Evolutionary conservation across 2,888 invertebrate genomes (phyloP).

Genomic region (Cheiracanthium punctorium): DNA sequence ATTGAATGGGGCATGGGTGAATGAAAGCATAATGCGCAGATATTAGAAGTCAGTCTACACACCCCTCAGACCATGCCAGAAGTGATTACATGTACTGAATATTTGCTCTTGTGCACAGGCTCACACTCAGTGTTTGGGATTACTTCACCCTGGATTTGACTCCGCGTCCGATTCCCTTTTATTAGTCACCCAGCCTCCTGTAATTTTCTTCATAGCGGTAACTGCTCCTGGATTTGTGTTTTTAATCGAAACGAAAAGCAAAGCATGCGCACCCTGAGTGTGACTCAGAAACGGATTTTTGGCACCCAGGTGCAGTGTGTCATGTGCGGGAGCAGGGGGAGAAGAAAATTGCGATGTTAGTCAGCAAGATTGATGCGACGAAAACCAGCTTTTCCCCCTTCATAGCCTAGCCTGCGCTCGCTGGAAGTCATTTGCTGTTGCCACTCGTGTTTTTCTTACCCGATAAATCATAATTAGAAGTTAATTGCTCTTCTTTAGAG

Average conservation of each 20-base stretch:
- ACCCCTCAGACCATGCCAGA: neutral
- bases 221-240: neutral
- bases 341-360: conserved; percentile 45
- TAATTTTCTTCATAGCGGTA: neutral
- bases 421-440: too few species aligned
- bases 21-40: too few species aligned
- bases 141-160: neutral
- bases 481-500: too few species aligned
- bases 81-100: neutral
- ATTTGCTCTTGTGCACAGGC: neutral
- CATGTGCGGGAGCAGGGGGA: conserved; percentile 11
- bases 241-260: conserved; percentile 18
- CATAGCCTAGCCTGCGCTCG: neutral
- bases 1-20: too few species aligned
- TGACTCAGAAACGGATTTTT: conserved; percentile 64
- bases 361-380: conserved; percentile 64
- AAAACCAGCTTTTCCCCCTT: conserved; percentile 15
- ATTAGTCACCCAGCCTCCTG: neutral
- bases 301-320: conserved; percentile 69
- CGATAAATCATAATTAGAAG: too few species aligned
- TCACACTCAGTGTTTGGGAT: neutral
- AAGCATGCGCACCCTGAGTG: neutral
- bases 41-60: too few species aligned
- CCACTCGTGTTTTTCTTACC: too few species aligned
- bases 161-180: neutral